Base-by-base conservation (phyloP, 2,888 invertebrate genomes). In the Tubulanus polymorphus region DNA sequence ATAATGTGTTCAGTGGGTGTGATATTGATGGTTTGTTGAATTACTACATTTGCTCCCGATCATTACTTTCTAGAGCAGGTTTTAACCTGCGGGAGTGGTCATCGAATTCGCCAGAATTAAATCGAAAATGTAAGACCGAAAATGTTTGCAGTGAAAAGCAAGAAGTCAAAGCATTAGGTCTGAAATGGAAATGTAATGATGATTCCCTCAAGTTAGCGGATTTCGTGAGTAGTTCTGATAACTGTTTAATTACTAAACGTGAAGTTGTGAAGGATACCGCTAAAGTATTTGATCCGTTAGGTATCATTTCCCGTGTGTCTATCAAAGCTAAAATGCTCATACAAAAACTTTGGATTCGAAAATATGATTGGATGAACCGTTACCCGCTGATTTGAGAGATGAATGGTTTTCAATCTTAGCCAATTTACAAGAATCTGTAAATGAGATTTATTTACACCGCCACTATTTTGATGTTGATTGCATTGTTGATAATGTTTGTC, bases 21-120 rank as follows among this genome's bases (percentile, higher is more conserved):
- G 25, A 35, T 6, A 27, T 28, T 3, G 46, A 35, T 6, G 48
- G 53, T 45, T 28, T 37, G 15, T 32, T 29, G 12, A 28, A 51
- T 12, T 57, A 23, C 32, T 60, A 41, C 46, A 12, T 29, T 18
- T 47, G 49, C 41, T 30, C 55, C 25, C 23, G 54, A 26, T 29
- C 47, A 23, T n/a, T 59, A 18, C 37, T 57, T 32, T 27, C 41
- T n/a, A 20, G 12, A 20, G 60, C 54, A 26, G 56, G 53, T 18
- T 55, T 58, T 28, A 55, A 48, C 23, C 48, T 60, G 8, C 18
- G 56, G 15, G 50, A 53, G 29, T 61, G 61, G 58, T 26, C 27
- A n/a, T 28, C 52, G 3, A 59, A 55, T 37, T 32, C 37, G 29
- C 30, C 32, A n/a, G 18, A 2, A 26, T 47, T 53, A 26, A 41